These are phyloP conservation scores for Aelia acuminata DNA, from an alignment of 2,888 invertebrate genomes.

Conservation along the genomic window DNA sequence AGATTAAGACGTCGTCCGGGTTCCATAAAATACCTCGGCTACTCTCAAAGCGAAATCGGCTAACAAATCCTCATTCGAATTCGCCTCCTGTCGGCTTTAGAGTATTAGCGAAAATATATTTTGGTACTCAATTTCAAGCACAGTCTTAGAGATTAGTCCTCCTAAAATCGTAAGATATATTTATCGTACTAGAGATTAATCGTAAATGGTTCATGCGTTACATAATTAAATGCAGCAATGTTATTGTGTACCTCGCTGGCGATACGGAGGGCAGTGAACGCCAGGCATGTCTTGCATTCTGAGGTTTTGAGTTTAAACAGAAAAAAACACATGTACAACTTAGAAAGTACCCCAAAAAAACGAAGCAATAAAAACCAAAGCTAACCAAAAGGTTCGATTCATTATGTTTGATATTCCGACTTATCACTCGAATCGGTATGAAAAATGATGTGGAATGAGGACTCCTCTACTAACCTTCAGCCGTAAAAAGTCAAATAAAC, in stretches of 20 bases:
- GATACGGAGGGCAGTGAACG: no score
- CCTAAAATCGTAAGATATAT: no score
- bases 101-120: conserved; percentile 17
- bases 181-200: no score
- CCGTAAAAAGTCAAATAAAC: conserved; percentile 8
- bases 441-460: not conserved
- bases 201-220: no score
- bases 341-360: not conserved
- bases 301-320: no score
- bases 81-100: not conserved
- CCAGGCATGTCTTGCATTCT: no score
- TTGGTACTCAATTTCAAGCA: not conserved
- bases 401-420: not conserved
- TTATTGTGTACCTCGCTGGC: no score
- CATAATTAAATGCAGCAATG: no score
- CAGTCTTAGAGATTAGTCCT: not conserved
- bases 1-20: not conserved
- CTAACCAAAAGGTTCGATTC: not conserved
- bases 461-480: not conserved
- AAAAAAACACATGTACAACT: not conserved
- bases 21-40: not conserved
- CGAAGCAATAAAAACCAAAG: not conserved
- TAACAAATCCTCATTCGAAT: not conserved
- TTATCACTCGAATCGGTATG: not conserved
- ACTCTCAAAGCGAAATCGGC: not conserved